phyloP scores from a whole-genome alignment of 2,113 vertebrate genomes.

The Ploceus nigricollis region DNA sequence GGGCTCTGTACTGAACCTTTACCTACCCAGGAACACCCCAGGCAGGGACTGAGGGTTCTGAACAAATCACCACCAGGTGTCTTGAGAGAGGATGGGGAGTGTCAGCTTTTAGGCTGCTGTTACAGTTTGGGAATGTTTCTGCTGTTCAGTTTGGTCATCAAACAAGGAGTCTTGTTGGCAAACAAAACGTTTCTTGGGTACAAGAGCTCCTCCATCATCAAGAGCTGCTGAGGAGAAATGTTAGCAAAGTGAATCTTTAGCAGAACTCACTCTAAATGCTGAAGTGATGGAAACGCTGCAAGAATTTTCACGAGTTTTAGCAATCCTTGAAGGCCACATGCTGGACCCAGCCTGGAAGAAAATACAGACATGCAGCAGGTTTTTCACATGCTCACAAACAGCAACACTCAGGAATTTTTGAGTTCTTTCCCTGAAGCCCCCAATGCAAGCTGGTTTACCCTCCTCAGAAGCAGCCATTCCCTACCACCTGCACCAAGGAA shows the following conservation, averaged over 20 bases:
- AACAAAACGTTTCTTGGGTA: not conserved
- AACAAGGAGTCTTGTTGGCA: not conserved
- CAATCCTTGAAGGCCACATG: slow-evolving; percentile 75
- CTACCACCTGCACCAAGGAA: not conserved
- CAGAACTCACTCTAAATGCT: slow-evolving; percentile 82
- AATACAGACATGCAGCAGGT: not conserved
- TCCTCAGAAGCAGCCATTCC: not conserved
- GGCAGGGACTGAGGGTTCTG: not conserved
- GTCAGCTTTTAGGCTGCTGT: not conserved
- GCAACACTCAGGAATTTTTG: not conserved
- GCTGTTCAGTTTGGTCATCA: not conserved
- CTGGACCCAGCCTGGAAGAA: slow-evolving; percentile 77
- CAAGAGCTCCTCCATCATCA: not conserved
- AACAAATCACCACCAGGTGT: not conserved
- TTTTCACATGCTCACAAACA: not conserved
- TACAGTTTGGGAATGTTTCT: not conserved
- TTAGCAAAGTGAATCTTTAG: not conserved
- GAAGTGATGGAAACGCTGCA: slow-evolving; percentile 80
- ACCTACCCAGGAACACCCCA: not conserved
- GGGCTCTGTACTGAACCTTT: not conserved
- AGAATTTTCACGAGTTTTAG: slow-evolving; percentile 78
- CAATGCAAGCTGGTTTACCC: not conserved
- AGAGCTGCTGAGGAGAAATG: not conserved
- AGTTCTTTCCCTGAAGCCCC: not conserved
- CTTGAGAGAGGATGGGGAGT: not conserved